Evolutionary conservation across 2,888 invertebrate species (phyloP).

Genomic region (Empis livida): DNA sequence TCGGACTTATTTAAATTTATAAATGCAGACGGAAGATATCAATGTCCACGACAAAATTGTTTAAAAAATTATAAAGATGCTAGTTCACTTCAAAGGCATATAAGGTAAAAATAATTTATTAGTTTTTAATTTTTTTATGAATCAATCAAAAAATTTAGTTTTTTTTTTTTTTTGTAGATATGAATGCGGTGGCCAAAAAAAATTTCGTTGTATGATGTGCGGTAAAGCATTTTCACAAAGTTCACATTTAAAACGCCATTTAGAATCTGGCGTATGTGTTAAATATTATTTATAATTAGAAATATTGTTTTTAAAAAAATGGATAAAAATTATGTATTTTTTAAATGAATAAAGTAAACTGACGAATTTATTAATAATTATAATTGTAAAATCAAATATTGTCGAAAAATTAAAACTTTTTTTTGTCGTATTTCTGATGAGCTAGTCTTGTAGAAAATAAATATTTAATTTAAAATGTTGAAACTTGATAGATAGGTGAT

Average conservation of each 20-base stretch:
- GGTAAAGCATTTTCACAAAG: conserved; percentile 54
- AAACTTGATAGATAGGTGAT: too few species aligned
- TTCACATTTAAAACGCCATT: conserved; percentile 47
- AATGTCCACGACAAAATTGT: conserved; percentile 36
- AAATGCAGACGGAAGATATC: conserved; percentile 36
- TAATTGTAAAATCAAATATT: too few species aligned
- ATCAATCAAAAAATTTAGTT: too few species aligned
- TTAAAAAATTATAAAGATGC: conserved; percentile 38
- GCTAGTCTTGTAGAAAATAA: too few species aligned
- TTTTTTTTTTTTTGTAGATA: conserved; percentile 44
- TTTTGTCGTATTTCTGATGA: too few species aligned
- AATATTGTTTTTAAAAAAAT: conserved; percentile 33
- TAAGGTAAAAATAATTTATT: conserved; percentile 31
- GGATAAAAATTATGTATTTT: too few species aligned
- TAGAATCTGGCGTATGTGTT: conserved; percentile 38
- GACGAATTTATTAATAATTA: too few species aligned
- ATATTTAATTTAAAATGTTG: too few species aligned
- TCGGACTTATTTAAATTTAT: conserved; percentile 36
- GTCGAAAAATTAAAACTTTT: too few species aligned
- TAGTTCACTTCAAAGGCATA: conserved; percentile 38
- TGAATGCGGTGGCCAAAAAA: conserved; percentile 56
- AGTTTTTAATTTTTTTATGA: too few species aligned
- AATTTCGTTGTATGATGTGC: conserved; percentile 53
- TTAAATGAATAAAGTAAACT: too few species aligned
- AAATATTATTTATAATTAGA: conserved; percentile 38